These are phyloP conservation scores for Metridium senile DNA, from an alignment of 92 coral and sea anemone genomes.

Conservation along the genomic window DNA sequence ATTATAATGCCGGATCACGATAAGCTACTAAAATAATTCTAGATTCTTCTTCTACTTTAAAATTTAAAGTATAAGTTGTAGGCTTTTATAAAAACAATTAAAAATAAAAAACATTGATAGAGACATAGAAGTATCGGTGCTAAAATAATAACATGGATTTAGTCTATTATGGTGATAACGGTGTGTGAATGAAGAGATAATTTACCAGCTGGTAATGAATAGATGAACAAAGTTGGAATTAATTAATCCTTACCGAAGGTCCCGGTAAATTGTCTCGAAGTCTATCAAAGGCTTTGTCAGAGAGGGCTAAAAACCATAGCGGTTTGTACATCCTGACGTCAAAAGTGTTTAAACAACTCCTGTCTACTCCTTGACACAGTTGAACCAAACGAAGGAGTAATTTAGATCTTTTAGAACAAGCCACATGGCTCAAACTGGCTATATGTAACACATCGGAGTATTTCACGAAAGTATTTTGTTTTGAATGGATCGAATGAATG, in stretches of 20 bases:
- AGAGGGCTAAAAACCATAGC: slow-evolving; percentile 33
- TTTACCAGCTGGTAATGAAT: neutral
- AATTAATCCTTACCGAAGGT: slow-evolving; percentile 23
- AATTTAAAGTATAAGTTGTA: too few relatives aligned
- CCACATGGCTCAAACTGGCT: neutral
- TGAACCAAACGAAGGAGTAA: too few relatives aligned
- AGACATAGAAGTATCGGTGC: too few relatives aligned
- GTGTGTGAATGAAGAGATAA: neutral
- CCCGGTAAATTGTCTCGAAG: slow-evolving; percentile 31
- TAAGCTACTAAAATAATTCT: too few relatives aligned
- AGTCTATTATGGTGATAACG: neutral
- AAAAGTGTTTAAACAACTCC: too few relatives aligned
- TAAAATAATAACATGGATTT: too few relatives aligned
- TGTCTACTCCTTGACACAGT: too few relatives aligned
- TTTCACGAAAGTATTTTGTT: slow-evolving; percentile 16
- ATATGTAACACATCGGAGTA: neutral
- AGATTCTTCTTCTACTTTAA: too few relatives aligned
- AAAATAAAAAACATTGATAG: too few relatives aligned
- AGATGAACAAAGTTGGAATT: neutral
- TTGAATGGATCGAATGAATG: slow-evolving; percentile 23
- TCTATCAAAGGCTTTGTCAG: slow-evolving; percentile 29
- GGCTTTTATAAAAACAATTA: too few relatives aligned
- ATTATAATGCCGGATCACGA: too few relatives aligned
- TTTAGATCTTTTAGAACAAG: neutral
- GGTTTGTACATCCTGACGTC: slow-evolving; percentile 21